Conservation (phyloP, 2,113 vertebrate species). For the Heterotis niloticus region DNA sequence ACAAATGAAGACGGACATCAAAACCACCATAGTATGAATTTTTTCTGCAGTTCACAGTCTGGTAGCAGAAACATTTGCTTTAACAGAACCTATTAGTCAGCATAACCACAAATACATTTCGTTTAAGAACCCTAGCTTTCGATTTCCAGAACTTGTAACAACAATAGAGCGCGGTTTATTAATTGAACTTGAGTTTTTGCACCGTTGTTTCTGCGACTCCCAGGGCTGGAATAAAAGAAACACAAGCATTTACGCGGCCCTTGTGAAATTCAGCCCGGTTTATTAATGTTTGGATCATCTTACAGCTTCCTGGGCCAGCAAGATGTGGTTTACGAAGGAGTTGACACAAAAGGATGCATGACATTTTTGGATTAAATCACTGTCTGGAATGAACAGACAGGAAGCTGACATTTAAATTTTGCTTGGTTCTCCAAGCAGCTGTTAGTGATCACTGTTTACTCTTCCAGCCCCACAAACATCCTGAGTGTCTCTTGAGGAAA, state of each 20-base stretch:
- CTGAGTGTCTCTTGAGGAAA: slow-evolving; percentile 25
- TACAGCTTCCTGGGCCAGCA: background rate
- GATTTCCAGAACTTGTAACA: background rate
- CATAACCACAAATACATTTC: background rate
- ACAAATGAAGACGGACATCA: no score
- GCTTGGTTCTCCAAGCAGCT: slow-evolving; percentile 29
- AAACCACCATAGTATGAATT: no score
- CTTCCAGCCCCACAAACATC: slow-evolving; percentile 22
- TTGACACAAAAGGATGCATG: slow-evolving; percentile 5
- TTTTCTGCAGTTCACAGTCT: no score
- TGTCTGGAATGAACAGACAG: slow-evolving; percentile 34
- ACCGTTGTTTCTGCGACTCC: background rate
- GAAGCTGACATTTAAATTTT: slow-evolving; percentile 31
- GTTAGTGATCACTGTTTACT: slow-evolving; percentile 36
- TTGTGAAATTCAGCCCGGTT: background rate
- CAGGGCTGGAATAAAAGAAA: background rate
- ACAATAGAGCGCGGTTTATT: background rate
- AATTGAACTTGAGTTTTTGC: no score
- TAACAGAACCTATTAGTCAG: background rate
- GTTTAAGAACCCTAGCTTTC: background rate
- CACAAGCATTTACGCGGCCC: background rate
- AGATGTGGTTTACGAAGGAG: slow-evolving; percentile 2
- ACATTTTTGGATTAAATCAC: slow-evolving; percentile 32
- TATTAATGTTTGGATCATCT: background rate
- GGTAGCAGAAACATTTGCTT: no score